phyloP scores from a whole-genome alignment of 2,797 vertebrate species.

The Manis crassicaudata region DNA sequence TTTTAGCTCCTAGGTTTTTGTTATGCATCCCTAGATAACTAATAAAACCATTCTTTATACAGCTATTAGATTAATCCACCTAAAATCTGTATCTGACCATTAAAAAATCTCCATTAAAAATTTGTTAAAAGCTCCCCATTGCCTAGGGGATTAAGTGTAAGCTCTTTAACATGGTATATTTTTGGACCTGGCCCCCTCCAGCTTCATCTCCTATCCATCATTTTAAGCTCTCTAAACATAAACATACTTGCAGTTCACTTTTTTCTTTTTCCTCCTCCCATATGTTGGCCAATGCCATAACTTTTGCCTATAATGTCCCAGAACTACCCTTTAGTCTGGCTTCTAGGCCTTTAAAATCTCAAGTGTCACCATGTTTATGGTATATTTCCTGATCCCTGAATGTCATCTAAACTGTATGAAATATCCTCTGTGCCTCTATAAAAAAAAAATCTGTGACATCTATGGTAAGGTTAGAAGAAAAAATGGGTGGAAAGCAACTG shows the following conservation, averaged over 20 bases:
- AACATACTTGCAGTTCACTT: neutral
- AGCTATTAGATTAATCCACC: neutral
- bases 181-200: neutral
- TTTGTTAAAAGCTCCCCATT: neutral
- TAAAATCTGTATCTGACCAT: neutral
- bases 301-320: neutral
- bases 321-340: neutral
- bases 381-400: neutral
- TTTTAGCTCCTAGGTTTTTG: neutral
- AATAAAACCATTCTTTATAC: neutral
- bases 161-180: neutral
- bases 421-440: neutral
- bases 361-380: neutral
- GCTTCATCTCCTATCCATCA: neutral
- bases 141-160: neutral
- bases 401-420: neutral
- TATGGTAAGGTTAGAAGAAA: neutral
- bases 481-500: neutral
- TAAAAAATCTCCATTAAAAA: neutral
- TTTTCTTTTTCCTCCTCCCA: neutral
- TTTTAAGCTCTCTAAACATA: neutral
- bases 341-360: constrained; percentile 10
- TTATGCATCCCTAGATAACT: neutral
- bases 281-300: neutral
- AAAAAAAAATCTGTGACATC: neutral